Conservation (phyloP, 2,888 invertebrate species). For the Drosophila nigricruria region DNA sequence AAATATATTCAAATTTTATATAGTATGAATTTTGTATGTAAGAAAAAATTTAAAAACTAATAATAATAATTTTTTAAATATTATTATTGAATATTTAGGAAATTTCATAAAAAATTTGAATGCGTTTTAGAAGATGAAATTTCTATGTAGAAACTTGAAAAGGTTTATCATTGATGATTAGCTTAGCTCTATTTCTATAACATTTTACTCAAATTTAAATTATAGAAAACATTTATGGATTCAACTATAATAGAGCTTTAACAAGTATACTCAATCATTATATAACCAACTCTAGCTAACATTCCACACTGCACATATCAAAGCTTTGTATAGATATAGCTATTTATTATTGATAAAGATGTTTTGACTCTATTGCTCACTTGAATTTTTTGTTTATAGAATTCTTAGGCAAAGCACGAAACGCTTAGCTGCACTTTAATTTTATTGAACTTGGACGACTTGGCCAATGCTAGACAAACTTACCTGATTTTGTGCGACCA, state of each 20-base stretch:
- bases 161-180: no score
- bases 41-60: no score
- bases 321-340: background rate
- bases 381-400: conserved; percentile 2
- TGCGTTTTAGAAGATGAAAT: no score
- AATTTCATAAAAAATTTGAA: no score
- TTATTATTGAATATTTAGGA: no score
- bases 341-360: no score
- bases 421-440: conserved; percentile 17
- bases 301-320: background rate
- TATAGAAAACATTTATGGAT: background rate
- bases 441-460: background rate
- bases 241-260: background rate
- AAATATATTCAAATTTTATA: no score
- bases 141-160: no score
- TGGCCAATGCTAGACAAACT: conserved; percentile 1
- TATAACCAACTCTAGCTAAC: background rate
- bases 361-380: background rate
- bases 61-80: no score
- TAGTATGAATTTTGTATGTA: no score
- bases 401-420: conserved; percentile 28
- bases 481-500: conserved; percentile 87
- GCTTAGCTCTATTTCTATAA: background rate
- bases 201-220: background rate
- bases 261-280: background rate